Percentiles rank a stretch among this genome's conserved stretches.
phyloP scores from a whole-genome alignment of 1,140 invertebrate species.

The Caerostris extrusa region DNA sequence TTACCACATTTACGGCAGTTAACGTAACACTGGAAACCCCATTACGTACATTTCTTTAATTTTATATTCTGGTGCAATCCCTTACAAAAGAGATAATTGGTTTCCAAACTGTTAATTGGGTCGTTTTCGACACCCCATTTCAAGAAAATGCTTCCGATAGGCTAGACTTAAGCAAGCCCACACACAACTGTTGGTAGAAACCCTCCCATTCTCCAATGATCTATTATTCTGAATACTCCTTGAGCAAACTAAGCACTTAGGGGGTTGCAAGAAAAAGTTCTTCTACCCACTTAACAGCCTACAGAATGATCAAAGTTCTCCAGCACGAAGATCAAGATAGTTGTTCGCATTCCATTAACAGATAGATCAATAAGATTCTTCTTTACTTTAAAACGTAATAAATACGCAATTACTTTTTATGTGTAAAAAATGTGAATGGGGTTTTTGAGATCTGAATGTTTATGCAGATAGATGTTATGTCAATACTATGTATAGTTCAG shows the following conservation, averaged over 20 bases:
- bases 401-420: too few relatives aligned
- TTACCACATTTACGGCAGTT: background rate
- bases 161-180: background rate
- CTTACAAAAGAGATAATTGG: background rate
- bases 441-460: too few relatives aligned
- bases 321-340: background rate
- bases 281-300: background rate
- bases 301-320: background rate
- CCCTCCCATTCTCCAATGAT: background rate
- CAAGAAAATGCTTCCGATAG: background rate
- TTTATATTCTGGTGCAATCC: background rate
- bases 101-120: background rate
- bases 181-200: background rate
- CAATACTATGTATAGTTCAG: too few relatives aligned
- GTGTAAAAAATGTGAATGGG: too few relatives aligned
- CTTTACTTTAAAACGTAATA: too few relatives aligned
- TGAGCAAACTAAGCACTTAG: background rate
- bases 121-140: background rate
- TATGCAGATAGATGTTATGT: too few relatives aligned
- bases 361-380: too few relatives aligned
- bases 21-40: background rate
- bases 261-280: background rate
- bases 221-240: background rate
- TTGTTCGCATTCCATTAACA: background rate
- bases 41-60: background rate